These are phyloP conservation scores for Arrhopalites spinosus DNA, from an alignment of 2,888 invertebrate genomes.

Conservation along the genomic window DNA sequence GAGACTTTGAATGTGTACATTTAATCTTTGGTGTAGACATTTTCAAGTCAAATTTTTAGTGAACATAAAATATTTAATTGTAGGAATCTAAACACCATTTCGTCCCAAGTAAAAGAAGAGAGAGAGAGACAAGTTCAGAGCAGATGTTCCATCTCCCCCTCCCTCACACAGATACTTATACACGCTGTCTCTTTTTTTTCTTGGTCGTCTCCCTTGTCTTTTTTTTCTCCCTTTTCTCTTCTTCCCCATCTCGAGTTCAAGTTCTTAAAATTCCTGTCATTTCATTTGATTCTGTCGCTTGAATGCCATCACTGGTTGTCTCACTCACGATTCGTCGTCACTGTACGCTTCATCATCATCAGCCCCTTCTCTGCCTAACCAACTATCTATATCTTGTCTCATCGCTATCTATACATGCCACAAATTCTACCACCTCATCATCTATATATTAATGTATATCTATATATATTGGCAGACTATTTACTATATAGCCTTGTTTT, in stretches of 20 bases:
- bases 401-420: background rate
- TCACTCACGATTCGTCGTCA: background rate
- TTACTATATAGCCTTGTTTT: background rate
- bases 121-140: background rate
- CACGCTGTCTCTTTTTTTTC: background rate
- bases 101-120: too few species aligned
- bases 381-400: background rate
- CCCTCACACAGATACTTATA: background rate
- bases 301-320: background rate
- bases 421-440: background rate
- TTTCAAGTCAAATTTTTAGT: too few species aligned
- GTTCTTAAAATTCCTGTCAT: constrained; percentile 19
- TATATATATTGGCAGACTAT: too few species aligned
- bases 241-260: background rate
- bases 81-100: too few species aligned
- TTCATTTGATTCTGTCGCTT: constrained; percentile 14
- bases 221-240: background rate
- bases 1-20: too few species aligned
- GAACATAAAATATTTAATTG: too few species aligned
- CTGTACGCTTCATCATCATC: background rate
- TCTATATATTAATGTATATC: background rate
- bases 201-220: background rate
- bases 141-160: constrained; percentile 5
- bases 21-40: too few species aligned
- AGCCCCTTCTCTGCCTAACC: background rate